Base-by-base conservation (phyloP, 2,888 invertebrate species). In the Apotomis betuletana region DNA sequence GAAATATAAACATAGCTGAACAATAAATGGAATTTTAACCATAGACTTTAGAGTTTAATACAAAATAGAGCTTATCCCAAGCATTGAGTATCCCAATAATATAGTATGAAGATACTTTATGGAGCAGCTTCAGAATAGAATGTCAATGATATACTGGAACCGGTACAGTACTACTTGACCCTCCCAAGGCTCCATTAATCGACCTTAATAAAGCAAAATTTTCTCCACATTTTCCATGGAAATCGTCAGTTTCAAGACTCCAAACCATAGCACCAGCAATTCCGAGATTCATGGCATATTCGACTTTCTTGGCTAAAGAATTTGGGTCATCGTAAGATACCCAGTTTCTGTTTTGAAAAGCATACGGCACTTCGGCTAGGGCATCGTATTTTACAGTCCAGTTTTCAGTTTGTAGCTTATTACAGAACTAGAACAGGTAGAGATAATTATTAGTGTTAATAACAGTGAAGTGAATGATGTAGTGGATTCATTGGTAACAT, bases 211-310 rank as follows among this genome's bases (percentile, higher is more conserved):
- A 84, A 0, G 96, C 95, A 84, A 94, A 96, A 62, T 90, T 90
- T 51, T 90, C 91, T 5, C 79, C 81, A 0, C 96, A 96, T 0
- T 82, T 77, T 0, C 95, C 96, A 10, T 83, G 89, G 79, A 96
- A 96, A 81, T 97, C 97, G 79, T 97, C 97, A 5, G 96, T 96
- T 83, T 97, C 97, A 9, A 97, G 91, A 58, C 96, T 96, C 97
- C 97, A 97, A 0, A 96, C 81, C 97, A 97, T 97, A 0, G 94
- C 91, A 41, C 96, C 97, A n/a, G 79, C 82, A 10, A 91, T 64
- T 12, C 85, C 84, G 0, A 67, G 92, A 93, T 67, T 95, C 54
- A 83, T 76, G 0, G 86, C 90, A 67, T 84, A 90, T 67, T 87
- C 74, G 0, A 88, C 76, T 88, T 96, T 95, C 0, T 85, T 76